Base-by-base conservation (phyloP, 2,888 invertebrate genomes). In the Hyalella azteca region DNA sequence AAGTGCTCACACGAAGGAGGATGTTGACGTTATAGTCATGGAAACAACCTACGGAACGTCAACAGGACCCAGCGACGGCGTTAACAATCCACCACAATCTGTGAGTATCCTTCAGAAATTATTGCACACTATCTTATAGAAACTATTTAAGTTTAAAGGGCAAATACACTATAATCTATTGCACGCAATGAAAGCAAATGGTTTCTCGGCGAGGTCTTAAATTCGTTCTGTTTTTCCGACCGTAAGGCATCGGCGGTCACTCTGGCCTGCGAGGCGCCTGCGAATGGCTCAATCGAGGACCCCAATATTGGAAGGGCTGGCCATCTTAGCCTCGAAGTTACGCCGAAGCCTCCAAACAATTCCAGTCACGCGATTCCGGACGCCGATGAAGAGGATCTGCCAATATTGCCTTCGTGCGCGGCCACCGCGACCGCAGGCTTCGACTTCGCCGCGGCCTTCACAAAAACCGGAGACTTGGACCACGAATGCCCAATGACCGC, bases 331-430 rank as follows among this genome's bases (percentile, higher is more conserved):
- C 11, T 29, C 66, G 36, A 66, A 66, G 66, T 66, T 66, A 66
- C 66, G 66, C 66, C 66, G 19, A n/a, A 32, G 32, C 66, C 36
- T 36, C 36, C 66, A 29, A 66, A 66, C 66, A 66, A 66, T 66
- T 66, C 66, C 32, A 66, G 66, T 66, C 66, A 66, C 66, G 66
- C 66, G 36, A 36, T n/a, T 36, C 29, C 36, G 66, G 66, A 32
- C 36, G 32, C 36, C 66, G 66, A 66, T 66, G 66, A 66, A 66
- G 66, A 66, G 66, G 36, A 32, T 66, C 36, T 36, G 32, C 36
- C 66, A 36, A 66, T 66, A 66, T 66, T 66, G 36, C 66, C 66
- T 66, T 39, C 66, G 66, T n/a, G 66, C 54, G 54, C 29, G 54
- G 26, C 26, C 26, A 54, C 54, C 22, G 54, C 54, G 5, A 29